Evolutionary conservation across 2,113 vertebrate species (phyloP).

Genomic region (Actinemys pallida): DNA sequence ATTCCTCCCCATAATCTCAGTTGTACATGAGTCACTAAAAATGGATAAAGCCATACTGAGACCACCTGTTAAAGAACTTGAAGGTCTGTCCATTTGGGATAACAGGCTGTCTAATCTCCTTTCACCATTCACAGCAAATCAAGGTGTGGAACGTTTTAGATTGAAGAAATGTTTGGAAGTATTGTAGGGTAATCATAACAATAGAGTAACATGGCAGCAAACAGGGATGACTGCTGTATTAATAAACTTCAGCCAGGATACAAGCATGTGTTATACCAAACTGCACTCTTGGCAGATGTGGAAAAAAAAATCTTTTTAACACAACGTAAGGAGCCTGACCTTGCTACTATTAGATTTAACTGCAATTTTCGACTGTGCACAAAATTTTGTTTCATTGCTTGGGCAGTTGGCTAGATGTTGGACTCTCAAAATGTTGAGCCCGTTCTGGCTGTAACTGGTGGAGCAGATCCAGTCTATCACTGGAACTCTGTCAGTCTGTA

Average conservation of each 20-base stretch:
- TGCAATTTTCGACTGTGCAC: neutral
- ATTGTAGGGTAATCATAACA: too few relatives aligned
- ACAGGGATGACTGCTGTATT: neutral
- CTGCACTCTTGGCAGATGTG: neutral
- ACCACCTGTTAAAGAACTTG: neutral
- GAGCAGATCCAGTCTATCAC: neutral
- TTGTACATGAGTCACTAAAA: neutral
- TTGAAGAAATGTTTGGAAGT: too few relatives aligned
- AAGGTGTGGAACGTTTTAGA: neutral
- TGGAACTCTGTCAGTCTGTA: neutral
- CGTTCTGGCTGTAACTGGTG: neutral
- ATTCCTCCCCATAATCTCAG: neutral
- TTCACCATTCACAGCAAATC: neutral
- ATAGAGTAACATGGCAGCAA: neutral
- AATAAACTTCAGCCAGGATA: neutral
- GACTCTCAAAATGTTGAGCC: neutral
- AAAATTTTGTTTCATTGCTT: neutral
- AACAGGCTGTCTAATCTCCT: neutral
- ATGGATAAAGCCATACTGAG: neutral
- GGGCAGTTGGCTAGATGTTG: neutral
- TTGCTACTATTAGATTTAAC: neutral
- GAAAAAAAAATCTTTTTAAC: neutral
- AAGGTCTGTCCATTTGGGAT: neutral
- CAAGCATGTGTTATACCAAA: too few relatives aligned
- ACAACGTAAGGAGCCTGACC: neutral